phyloP scores from a whole-genome alignment of 2,888 invertebrate species.

The Amblyteles armatorius region DNA sequence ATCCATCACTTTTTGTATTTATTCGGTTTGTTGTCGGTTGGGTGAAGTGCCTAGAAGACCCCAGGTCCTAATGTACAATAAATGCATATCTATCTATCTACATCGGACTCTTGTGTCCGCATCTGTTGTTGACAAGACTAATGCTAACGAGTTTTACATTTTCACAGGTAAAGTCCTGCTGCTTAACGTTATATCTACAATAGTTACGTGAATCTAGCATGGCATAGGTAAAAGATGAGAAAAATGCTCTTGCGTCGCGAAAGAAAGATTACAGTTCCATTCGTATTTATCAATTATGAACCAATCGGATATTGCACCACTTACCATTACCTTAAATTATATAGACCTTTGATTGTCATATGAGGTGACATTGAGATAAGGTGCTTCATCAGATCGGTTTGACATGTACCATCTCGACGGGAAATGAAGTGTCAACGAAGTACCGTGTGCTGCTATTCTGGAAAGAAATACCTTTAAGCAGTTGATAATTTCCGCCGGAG shows the following conservation, averaged over 20 bases:
- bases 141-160: slow-evolving; percentile 18
- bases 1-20: neutral
- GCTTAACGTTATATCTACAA: slow-evolving; percentile 4
- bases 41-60: too few species aligned
- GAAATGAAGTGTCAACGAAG: slow-evolving; percentile 65
- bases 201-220: neutral
- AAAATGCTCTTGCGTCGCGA: neutral
- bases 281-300: too few species aligned
- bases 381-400: slow-evolving; percentile 32
- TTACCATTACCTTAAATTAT: neutral
- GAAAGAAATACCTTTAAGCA: slow-evolving; percentile 43
- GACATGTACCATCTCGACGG: slow-evolving; percentile 40
- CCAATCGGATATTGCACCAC: too few species aligned
- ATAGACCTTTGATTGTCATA: neutral
- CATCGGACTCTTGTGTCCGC: slow-evolving; percentile 15
- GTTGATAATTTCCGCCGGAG: slow-evolving; percentile 33
- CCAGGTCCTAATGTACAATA: too few species aligned
- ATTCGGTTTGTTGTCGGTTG: too few species aligned
- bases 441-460: slow-evolving; percentile 20
- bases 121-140: slow-evolving; percentile 1
- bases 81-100: neutral
- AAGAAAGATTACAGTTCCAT: too few species aligned
- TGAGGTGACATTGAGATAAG: slow-evolving; percentile 56
- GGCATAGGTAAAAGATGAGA: neutral
- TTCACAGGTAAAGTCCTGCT: neutral